Percentiles rank a stretch among this genome's conserved stretches.
Conservation (phyloP, 2,888 invertebrate species). For the Fragum whitleyi region DNA sequence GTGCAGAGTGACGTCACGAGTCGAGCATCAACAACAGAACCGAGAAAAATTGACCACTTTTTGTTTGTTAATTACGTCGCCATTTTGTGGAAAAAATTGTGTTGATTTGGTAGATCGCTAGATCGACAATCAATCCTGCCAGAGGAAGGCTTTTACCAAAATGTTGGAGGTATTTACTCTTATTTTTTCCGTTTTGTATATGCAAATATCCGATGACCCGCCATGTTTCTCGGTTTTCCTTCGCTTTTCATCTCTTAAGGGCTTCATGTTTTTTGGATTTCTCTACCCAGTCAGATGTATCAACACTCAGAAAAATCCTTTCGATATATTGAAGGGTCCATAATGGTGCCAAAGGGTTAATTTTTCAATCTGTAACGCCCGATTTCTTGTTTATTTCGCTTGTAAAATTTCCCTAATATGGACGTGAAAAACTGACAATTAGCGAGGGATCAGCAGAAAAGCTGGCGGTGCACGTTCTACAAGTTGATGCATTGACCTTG, state of each 20-base stretch:
- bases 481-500: slow-evolving; percentile 27
- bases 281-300: background rate
- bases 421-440: slow-evolving; percentile 41
- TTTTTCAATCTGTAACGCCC: background rate
- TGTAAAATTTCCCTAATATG: slow-evolving; percentile 54
- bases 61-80: slow-evolving; percentile 66
- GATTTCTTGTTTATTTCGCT: background rate
- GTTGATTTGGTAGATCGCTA: slow-evolving; percentile 35
- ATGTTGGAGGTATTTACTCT: slow-evolving; percentile 50
- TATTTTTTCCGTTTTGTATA: slow-evolving; percentile 62
- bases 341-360: background rate
- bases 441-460: slow-evolving; percentile 10
- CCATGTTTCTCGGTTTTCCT: slow-evolving; percentile 60
- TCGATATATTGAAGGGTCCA: background rate
- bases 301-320: background rate
- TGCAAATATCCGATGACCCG: slow-evolving; percentile 63
- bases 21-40: slow-evolving; percentile 80
- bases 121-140: slow-evolving; percentile 41
- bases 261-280: slow-evolving; percentile 1
- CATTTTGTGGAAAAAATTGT: slow-evolving; percentile 56
- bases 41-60: slow-evolving; percentile 62
- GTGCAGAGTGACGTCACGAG: slow-evolving; percentile 77
- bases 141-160: slow-evolving; percentile 17
- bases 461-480: slow-evolving; percentile 16
- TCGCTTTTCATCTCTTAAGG: slow-evolving; percentile 16